phyloP scores from a whole-genome alignment of 1,140 invertebrate species.

The Pentalonia nigronervosa region DNA sequence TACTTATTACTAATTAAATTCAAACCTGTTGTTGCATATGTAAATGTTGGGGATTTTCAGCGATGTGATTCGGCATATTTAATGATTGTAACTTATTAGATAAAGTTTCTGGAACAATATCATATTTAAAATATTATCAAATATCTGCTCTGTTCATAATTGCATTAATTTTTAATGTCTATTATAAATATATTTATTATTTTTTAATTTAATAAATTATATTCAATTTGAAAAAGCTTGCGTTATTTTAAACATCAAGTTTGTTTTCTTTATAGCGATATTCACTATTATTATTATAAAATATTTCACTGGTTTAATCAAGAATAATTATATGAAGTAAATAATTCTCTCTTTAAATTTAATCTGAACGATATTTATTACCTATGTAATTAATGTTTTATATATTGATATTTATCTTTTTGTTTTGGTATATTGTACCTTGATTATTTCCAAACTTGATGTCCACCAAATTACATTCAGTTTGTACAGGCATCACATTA shows the following conservation, averaged over 20 bases:
- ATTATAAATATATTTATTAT: too few relatives aligned
- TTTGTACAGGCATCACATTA: slow-evolving; percentile 38
- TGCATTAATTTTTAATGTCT: background rate
- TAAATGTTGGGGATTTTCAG: background rate
- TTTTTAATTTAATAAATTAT: too few relatives aligned
- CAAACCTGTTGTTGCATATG: slow-evolving; percentile 32
- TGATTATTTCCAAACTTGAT: background rate
- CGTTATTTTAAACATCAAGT: background rate
- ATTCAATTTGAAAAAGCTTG: background rate
- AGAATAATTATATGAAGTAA: background rate
- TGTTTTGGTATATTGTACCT: background rate
- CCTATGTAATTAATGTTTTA: background rate
- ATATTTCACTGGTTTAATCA: background rate
- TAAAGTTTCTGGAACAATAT: background rate
- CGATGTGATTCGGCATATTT: slow-evolving; percentile 5
- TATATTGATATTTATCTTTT: background rate
- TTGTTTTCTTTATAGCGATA: background rate
- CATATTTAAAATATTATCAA: background rate
- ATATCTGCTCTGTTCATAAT: background rate
- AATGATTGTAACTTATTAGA: background rate
- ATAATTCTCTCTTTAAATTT: background rate
- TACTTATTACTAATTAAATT: background rate
- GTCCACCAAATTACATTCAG: background rate
- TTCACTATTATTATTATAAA: background rate
- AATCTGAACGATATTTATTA: background rate